Base-by-base conservation (phyloP, 2,888 invertebrate genomes). In the Sinhomidia bicolor region DNA sequence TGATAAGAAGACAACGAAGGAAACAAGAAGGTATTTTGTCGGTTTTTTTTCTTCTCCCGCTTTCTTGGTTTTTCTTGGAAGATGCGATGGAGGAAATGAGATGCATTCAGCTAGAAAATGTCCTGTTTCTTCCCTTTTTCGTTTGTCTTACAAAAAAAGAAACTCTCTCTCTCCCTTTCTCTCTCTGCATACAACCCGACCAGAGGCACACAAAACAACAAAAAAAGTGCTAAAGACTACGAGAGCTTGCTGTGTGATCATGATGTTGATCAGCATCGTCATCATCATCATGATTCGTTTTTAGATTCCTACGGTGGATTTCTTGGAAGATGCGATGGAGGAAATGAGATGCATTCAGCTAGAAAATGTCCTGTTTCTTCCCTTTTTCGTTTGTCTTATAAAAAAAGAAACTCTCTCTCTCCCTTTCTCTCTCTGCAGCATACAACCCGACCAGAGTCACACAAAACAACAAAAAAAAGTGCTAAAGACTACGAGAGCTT, bases 71-170 rank as follows among this genome's bases (percentile, higher is more conserved):
- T 80, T 82, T 82, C 51, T 85, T 85, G 41, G 54, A 79, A 85
- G 51, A 51, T 12, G 57, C 23, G 51, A 54, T n/a, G 29, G 79
- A 83, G 88, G 88, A 88, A 88, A 88, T 88, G 88, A 88, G 88
- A 83, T 79, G 83, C 57, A 83, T 79, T 88, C 68, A 88, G 60
- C 47, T 83, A 88, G 88, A 88, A 88, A 88, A 88, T 88, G 88
- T 88, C 83, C 76, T 80, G n/a, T 44, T 41, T 79, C n/a, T 60
- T 41, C 57, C 76, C 74, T 47, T 57, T n/a, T 57, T 23, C 10
- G 62, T 36, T 57, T 32, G 44, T 26, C 32, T 26, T 20, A 32
- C 14, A 2, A 5, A 32, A 7, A 68, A 10, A 57, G 20, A 20
- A 57, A 57, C 4, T 20, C 17, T 20, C 57, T n/a, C n/a, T n/a